phyloP scores from a whole-genome alignment of 2,888 invertebrate species.

The Resseliella maxima region DNA sequence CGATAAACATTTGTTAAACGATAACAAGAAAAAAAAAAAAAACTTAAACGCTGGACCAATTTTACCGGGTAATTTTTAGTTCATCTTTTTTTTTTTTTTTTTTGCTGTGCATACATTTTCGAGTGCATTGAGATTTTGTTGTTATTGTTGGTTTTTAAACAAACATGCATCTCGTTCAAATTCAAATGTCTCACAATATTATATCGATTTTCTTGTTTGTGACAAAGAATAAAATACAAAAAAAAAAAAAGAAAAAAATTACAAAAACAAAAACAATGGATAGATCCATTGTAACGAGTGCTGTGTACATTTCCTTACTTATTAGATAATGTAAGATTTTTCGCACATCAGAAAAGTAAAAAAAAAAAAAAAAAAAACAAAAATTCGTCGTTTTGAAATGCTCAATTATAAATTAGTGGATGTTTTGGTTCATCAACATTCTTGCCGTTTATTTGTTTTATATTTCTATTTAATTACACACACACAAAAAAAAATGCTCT shows the following conservation, averaged over 20 bases:
- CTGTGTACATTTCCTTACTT: slow-evolving; percentile 36
- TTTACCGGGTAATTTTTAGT: neutral
- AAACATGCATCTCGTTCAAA: neutral
- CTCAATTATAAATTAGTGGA: neutral
- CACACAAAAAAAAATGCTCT: slow-evolving; percentile 24
- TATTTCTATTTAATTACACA: neutral
- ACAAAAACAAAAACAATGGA: neutral
- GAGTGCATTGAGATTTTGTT: neutral
- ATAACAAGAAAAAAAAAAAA: too few species aligned
- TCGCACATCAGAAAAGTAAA: neutral
- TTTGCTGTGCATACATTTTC: neutral
- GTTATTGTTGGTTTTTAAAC: neutral
- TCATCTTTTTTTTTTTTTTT: neutral
- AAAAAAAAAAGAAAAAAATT: neutral
- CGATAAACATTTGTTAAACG: neutral
- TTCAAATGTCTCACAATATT: too few species aligned
- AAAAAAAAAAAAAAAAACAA: too few species aligned
- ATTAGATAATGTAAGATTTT: slow-evolving; percentile 39
- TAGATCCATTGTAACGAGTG: slow-evolving; percentile 18
- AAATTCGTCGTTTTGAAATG: neutral
- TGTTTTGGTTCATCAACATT: neutral
- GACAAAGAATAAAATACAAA: too few species aligned
- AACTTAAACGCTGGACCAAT: neutral
- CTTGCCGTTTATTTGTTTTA: neutral
- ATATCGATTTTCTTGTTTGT: too few species aligned